A percentile compares a stretch with the other conserved stretches of the same genome.
phyloP scores from a whole-genome alignment of 2,888 invertebrate genomes.

The Clistopyga incitator region DNA sequence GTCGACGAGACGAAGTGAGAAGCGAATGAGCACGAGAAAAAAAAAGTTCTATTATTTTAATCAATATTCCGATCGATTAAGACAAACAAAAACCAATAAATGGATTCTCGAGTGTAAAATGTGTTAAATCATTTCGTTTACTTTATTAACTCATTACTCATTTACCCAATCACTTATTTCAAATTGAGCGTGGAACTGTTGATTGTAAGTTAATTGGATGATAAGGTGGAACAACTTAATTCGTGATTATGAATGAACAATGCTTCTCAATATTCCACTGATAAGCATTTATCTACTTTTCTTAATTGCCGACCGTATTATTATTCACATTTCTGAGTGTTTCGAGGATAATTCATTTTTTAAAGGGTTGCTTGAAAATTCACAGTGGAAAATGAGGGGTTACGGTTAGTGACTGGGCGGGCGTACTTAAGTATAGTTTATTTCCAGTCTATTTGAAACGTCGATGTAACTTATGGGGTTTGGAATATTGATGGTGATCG shows the following conservation, averaged over 20 bases:
- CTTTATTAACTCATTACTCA: no score
- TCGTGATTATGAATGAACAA: neutral
- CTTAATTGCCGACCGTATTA: neutral
- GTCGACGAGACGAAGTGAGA: no score
- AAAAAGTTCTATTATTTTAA: no score
- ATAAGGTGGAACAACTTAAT: no score
- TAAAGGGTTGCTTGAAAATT: neutral
- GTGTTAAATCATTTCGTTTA: neutral
- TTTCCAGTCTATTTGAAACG: neutral
- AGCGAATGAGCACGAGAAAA: no score
- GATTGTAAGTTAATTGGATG: no score
- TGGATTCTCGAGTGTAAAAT: no score
- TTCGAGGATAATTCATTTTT: neutral
- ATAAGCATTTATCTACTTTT: neutral
- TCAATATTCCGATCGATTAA: no score
- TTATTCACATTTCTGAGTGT: neutral
- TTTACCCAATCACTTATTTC: no score
- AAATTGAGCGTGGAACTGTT: no score
- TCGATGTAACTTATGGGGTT: constrained; percentile 3
- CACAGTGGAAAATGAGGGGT: neutral
- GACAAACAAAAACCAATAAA: no score
- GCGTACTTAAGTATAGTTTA: neutral
- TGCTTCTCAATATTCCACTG: neutral
- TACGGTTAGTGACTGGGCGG: neutral
- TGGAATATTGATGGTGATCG: constrained; percentile 11